These are phyloP conservation scores for Sphaerodactylus townsendi DNA, from an alignment of 2,113 vertebrate species.

Conservation along the genomic window DNA sequence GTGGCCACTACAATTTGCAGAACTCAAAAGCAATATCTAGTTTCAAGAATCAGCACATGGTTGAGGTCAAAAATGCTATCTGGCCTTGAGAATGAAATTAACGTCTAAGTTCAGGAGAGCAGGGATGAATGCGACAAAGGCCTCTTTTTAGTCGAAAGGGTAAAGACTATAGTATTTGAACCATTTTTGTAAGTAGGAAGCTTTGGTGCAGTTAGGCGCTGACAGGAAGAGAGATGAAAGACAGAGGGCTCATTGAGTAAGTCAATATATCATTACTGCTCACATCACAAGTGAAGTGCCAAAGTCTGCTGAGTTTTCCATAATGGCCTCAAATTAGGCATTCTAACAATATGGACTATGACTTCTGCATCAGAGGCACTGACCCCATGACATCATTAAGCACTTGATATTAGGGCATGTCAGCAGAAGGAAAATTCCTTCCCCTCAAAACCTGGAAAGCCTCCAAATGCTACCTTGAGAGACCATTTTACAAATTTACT, in stretches of 20 bases:
- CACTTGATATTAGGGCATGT: slow-evolving; percentile 39
- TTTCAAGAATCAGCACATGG: slow-evolving; percentile 13
- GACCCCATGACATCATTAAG: slow-evolving; percentile 59
- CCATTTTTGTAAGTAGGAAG: slow-evolving; percentile 21
- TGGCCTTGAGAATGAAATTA: slow-evolving; percentile 28
- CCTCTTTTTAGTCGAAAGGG: slow-evolving; percentile 21
- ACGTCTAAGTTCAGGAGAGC: slow-evolving; percentile 8
- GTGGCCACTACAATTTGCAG: slow-evolving; percentile 30
- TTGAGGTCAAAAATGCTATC: neutral
- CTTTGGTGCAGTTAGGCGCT: slow-evolving; percentile 16
- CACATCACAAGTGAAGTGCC: slow-evolving; percentile 27
- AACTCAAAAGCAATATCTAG: slow-evolving; percentile 12
- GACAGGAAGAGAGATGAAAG: slow-evolving; percentile 28
- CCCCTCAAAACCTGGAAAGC: neutral
- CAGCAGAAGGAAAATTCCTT: slow-evolving; percentile 30
- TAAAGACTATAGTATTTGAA: slow-evolving; percentile 36
- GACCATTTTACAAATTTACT: neutral
- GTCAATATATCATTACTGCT: slow-evolving; percentile 43
- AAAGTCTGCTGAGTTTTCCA: slow-evolving; percentile 37
- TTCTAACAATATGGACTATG: slow-evolving; percentile 38
- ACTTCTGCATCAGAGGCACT: slow-evolving; percentile 51
- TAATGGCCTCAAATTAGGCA: slow-evolving; percentile 49
- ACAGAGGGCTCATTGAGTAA: neutral
- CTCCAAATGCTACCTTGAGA: slow-evolving; percentile 6
- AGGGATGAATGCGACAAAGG: slow-evolving; percentile 14